Conservation (phyloP, 2,797 vertebrate species). For the Zalophus californianus region DNA sequence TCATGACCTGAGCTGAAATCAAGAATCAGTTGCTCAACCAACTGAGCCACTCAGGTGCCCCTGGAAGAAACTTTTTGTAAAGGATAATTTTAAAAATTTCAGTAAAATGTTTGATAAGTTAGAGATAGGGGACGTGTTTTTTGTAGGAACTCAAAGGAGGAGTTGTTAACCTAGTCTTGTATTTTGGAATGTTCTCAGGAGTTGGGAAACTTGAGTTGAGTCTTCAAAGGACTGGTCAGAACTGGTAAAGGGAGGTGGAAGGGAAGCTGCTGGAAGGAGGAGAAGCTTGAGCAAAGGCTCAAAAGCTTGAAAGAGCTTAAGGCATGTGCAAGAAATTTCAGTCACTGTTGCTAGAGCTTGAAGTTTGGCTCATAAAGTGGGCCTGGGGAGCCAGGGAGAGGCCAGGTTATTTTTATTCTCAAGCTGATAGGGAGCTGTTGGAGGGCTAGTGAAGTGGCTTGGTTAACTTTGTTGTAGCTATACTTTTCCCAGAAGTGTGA, state of each 20-base stretch:
- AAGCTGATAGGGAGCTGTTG: not conserved
- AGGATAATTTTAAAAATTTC: conserved; percentile 35
- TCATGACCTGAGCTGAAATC: not conserved
- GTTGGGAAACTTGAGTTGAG: not conserved
- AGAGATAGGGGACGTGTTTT: not conserved
- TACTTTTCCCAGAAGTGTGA: not conserved
- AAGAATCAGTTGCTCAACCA: not conserved
- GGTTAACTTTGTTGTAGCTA: not conserved
- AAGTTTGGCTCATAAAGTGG: not conserved
- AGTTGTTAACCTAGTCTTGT: not conserved
- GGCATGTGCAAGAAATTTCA: not conserved
- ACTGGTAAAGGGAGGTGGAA: not conserved
- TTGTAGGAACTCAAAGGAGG: not conserved
- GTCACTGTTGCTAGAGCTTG: not conserved
- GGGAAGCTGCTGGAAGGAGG: not conserved
- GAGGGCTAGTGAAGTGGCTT: not conserved
- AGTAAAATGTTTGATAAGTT: not conserved
- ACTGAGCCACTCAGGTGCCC: not conserved
- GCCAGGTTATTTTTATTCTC: conserved; percentile 1
- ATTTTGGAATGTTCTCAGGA: not conserved
- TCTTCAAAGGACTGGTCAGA: not conserved
- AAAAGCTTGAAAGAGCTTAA: not conserved
- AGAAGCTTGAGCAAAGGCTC: not conserved
- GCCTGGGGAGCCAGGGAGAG: not conserved
- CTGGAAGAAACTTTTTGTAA: not conserved